Evolutionary conservation across 2,797 vertebrate species (phyloP), one percentile per base, ranked within the genome.

Genomic region (Antrozous pallidus): DNA sequence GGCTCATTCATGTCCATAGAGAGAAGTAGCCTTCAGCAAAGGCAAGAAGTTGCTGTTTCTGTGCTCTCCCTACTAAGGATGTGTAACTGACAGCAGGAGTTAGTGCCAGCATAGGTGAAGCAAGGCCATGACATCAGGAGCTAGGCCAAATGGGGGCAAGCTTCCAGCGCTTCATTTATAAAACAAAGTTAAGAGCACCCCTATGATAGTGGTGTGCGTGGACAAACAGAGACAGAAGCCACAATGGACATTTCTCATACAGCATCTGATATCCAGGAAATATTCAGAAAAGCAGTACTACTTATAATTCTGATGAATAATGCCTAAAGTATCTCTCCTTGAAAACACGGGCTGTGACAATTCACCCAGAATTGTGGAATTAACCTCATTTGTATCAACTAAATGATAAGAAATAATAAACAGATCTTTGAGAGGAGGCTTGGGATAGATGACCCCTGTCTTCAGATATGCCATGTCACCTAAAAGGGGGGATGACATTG

Each of bases 281-380:
- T 31, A 86, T 36, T 85, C 56, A 45, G 13, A 90, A 78, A 61
- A 77, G 22, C 17, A 86, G 20, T 36, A 1, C 8, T 8, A 4
- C 16, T 83, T 95, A 49, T 36, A 49, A 88, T 79, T 87, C 77
- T 80, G 2, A 88, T 31, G 90, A 89, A 73, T 51, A 91, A 75
- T 58, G 33, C 13, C 33, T 88, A 54, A 82, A 12, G 1, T 47
- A 0, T n/a, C 6, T 3, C 4, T 88, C 75, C 47, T 92, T 96
- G 28, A 54, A 84, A 61, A 90, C 38, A 71, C 0, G 17, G n/a
- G 14, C 8, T 5, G 24, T 45, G 47, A 82, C 47, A 88, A 63
- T 71, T 61, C 13, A 93, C 63, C 26, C 36, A 18, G 14, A 86
- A 14, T 51, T 80, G 38, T 70, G 31, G 83, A 91, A 93, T 91